Base-by-base conservation (phyloP, 2,797 vertebrate species). In the Gymnocypris eckloni region DNA sequence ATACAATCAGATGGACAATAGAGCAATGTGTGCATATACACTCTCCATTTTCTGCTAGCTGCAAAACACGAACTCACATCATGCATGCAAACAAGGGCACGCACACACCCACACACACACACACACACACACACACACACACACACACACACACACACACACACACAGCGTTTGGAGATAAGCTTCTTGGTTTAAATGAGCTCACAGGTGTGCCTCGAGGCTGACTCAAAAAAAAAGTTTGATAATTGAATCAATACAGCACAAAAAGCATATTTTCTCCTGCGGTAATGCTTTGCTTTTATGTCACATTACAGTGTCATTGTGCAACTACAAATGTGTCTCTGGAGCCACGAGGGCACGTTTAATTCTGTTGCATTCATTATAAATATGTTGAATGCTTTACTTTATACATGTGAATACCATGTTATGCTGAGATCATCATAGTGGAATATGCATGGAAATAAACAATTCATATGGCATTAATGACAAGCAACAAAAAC, bases 1-100 rank as follows among this genome's bases (percentile, higher is more conserved):
- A 83, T 80, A 77, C 78, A 87, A 85, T 82, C 79, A 69, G 83
- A 82, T 82, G 79, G 79, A 87, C 79, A 87, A 82, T 81, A 85
- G 83, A 78, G 79, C 83, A 76, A n/a, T 41, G 67, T 72, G 56
- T 79, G 86, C 81, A 81, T 75, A 61, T 72, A 33, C 67, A 6
- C 66, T 72, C 73, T 86, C 69, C 69, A 79, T 83, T 83, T 79
- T 79, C 81, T 75, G 83, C 79, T 52, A 11, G 78, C 83, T 69
- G 71, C 66, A 43, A 80, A 43, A 67, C 71, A 45, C 69, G 16
- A 59, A 79, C 66, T 59, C 80, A 41, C 83, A 50, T 78, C 79
- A 69, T 70, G 52, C 81, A 77, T 83, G 80, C 84, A 81, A 72
- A 77, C 50, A 78, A 70, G 77, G 28, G n/a, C 80, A 37, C 67